A percentile compares a stretch with the other conserved stretches of the same genome.
These are phyloP conservation scores for Pholis gunnellus DNA, from an alignment of 2,113 vertebrate genomes.

Conservation along the genomic window DNA sequence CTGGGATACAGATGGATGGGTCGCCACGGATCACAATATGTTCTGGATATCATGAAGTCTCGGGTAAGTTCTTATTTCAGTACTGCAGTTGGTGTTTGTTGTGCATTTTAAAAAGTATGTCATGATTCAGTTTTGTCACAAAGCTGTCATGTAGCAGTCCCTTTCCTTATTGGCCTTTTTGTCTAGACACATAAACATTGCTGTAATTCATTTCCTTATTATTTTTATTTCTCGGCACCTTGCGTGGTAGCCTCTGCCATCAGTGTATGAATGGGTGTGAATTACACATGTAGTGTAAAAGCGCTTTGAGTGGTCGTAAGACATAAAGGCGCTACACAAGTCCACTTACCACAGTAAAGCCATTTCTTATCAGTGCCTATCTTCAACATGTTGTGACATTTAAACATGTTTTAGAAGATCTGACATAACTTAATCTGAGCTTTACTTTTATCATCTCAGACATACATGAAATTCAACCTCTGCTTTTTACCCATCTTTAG, in stretches of 20 bases:
- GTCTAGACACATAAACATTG: not conserved
- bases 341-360: no score
- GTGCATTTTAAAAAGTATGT: constrained; percentile 15
- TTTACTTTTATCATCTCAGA: no score
- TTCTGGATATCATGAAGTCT: constrained; percentile 26
- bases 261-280: no score
- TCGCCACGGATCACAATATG: constrained; percentile 30
- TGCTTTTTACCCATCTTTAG: no score
- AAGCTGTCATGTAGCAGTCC: not conserved
- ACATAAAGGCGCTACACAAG: no score
- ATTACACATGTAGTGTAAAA: no score
- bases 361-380: no score
- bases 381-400: not conserved
- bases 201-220: constrained; percentile 6
- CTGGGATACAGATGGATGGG: constrained; percentile 40
- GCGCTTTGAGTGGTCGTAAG: no score
- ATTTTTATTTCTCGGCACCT: not conserved
- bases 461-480: no score
- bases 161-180: not conserved
- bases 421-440: not conserved
- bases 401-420: not conserved
- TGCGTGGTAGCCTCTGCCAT: no score
- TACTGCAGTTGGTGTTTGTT: constrained; percentile 20
- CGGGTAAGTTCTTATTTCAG: not conserved
- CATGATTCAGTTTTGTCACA: constrained; percentile 2